phyloP scores from a whole-genome alignment of 2,113 vertebrate genomes.

The Rhabdornis inornatus region DNA sequence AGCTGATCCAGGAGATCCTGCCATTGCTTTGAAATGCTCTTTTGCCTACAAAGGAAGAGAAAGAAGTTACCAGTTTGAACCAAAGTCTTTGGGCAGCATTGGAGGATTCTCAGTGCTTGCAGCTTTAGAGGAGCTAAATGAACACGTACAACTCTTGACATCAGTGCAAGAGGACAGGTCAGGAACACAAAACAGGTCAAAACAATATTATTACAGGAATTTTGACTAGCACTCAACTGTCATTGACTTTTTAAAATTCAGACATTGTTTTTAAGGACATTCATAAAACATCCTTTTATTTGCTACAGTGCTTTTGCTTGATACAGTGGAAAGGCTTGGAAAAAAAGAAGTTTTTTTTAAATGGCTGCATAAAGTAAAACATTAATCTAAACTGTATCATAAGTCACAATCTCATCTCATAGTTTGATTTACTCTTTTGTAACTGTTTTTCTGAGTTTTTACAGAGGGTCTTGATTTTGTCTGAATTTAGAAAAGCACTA shows the following conservation, averaged over 20 bases:
- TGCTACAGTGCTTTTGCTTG: background rate
- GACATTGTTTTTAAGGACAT: background rate
- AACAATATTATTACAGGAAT: background rate
- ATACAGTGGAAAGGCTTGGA: background rate
- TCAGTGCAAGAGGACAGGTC: background rate
- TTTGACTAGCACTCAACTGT: background rate
- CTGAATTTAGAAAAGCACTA: background rate
- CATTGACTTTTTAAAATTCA: background rate
- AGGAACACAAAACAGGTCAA: background rate
- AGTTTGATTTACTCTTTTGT: background rate
- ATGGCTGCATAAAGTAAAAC: background rate
- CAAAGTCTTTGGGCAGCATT: background rate
- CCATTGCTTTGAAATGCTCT: constrained; percentile 77
- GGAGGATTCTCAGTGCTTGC: background rate
- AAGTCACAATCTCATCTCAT: background rate
- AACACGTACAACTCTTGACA: background rate
- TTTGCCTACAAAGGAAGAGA: constrained; percentile 62
- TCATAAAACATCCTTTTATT: background rate
- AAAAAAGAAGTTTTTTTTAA: background rate
- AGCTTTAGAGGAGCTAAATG: background rate
- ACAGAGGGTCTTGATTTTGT: background rate
- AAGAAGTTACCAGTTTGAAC: background rate
- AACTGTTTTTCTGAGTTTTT: background rate
- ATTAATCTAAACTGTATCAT: background rate
- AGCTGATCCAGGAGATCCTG: constrained; percentile 76